Evolutionary conservation across 2,888 invertebrate genomes (phyloP).

Genomic region (Hipparchia semele): DNA sequence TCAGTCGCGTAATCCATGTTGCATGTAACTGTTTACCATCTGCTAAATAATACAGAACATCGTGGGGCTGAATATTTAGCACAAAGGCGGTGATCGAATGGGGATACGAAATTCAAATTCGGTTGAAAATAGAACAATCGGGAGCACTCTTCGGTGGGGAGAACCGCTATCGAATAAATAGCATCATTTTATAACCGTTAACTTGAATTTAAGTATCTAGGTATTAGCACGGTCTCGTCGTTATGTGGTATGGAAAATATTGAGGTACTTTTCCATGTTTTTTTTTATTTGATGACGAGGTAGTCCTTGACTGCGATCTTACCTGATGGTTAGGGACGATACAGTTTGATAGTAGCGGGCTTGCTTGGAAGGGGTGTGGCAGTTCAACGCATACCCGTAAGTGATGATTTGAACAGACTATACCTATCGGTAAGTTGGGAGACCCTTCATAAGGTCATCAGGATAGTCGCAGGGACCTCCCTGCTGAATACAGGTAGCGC

Average conservation of each 20-base stretch:
- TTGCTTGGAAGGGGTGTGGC: too few species aligned
- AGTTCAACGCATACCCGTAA: too few species aligned
- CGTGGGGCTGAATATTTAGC: slow-evolving; percentile 61
- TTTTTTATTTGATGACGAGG: too few species aligned
- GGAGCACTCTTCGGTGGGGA: slow-evolving; percentile 36
- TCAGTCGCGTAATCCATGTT: slow-evolving; percentile 10
- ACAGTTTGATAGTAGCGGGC: too few species aligned
- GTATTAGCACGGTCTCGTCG: neutral
- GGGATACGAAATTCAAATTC: slow-evolving; percentile 67
- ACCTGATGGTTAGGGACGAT: too few species aligned
- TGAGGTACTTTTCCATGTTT: neutral
- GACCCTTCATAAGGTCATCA: too few species aligned
- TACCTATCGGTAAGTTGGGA: too few species aligned
- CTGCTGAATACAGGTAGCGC: too few species aligned
- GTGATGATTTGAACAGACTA: too few species aligned
- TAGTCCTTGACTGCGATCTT: too few species aligned
- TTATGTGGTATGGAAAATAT: slow-evolving; percentile 1
- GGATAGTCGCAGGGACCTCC: too few species aligned
- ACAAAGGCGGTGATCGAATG: slow-evolving; percentile 52
- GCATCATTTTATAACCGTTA: slow-evolving; percentile 32
- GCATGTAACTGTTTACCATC: slow-evolving; percentile 50
- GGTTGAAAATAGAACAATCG: slow-evolving; percentile 61
- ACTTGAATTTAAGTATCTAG: slow-evolving; percentile 19
- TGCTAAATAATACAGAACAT: slow-evolving; percentile 57
- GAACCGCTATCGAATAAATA: slow-evolving; percentile 54